Percentiles rank a stretch among this genome's conserved stretches.
phyloP scores from a whole-genome alignment of 2,797 vertebrate genomes.

The Sebastes flavidus region DNA sequence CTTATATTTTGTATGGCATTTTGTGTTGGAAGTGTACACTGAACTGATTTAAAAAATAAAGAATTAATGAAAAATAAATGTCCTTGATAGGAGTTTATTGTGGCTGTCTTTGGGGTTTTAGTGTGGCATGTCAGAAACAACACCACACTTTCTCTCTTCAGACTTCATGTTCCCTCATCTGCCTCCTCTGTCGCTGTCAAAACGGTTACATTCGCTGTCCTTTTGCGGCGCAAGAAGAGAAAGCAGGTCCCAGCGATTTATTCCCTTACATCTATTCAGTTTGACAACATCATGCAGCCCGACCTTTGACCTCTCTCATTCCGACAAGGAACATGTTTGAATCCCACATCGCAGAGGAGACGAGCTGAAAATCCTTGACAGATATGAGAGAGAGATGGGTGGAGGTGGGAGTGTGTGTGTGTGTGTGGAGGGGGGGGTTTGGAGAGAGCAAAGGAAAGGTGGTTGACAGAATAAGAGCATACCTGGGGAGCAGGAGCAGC shows the following conservation, averaged over 20 bases:
- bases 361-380: not conserved
- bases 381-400: not conserved
- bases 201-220: not conserved
- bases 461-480: constrained; percentile 48
- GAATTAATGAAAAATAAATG: not conserved
- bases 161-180: not conserved
- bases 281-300: constrained; percentile 6
- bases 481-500: not conserved
- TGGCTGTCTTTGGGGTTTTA: not conserved
- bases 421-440: not conserved
- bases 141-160: not conserved
- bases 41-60: not conserved
- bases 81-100: not conserved
- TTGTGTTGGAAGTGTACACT: not conserved
- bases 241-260: not conserved
- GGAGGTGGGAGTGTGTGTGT: no score
- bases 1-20: not conserved
- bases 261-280: not conserved
- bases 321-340: not conserved
- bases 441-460: not conserved
- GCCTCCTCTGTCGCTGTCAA: not conserved
- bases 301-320: constrained; percentile 13
- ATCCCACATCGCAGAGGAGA: not conserved
- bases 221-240: not conserved
- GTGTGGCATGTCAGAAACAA: not conserved